Conservation (phyloP, 2,113 vertebrate species). For the Anthoscopus minutus region DNA sequence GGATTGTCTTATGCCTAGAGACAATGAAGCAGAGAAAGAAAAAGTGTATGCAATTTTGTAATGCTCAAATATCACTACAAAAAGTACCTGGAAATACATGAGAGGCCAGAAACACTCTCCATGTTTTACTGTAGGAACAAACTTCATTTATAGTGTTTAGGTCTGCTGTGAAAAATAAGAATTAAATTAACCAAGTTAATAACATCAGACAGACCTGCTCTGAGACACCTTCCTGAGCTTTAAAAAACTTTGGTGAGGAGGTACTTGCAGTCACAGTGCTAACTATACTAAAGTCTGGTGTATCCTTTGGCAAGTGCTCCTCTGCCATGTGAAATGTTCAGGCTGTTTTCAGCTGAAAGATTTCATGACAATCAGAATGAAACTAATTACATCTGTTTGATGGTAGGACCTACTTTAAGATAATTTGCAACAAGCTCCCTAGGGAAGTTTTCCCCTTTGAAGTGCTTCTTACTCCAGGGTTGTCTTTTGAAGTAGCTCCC, state of each 20-base stretch:
- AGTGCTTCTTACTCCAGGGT: slow-evolving; percentile 39
- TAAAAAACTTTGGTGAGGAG: background rate
- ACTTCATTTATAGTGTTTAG: background rate
- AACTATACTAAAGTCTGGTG: background rate
- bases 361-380: slow-evolving; percentile 19
- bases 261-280: background rate
- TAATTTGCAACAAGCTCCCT: slow-evolving; percentile 39
- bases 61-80: background rate
- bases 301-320: background rate
- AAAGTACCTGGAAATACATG: background rate
- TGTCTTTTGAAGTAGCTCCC: slow-evolving; percentile 53
- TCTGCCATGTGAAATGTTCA: background rate
- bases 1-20: background rate
- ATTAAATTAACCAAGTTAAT: background rate
- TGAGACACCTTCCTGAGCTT: background rate
- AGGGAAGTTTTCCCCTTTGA: slow-evolving; percentile 44
- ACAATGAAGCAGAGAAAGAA: background rate
- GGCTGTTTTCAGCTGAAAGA: background rate
- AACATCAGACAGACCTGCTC: background rate
- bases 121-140: background rate
- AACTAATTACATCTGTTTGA: slow-evolving; percentile 51
- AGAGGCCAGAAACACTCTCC: background rate
- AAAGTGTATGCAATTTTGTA: background rate
- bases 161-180: background rate
- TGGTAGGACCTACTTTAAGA: slow-evolving; percentile 20